phyloP scores from a whole-genome alignment of 2,797 vertebrate species.

The Epinephelus coioides region DNA sequence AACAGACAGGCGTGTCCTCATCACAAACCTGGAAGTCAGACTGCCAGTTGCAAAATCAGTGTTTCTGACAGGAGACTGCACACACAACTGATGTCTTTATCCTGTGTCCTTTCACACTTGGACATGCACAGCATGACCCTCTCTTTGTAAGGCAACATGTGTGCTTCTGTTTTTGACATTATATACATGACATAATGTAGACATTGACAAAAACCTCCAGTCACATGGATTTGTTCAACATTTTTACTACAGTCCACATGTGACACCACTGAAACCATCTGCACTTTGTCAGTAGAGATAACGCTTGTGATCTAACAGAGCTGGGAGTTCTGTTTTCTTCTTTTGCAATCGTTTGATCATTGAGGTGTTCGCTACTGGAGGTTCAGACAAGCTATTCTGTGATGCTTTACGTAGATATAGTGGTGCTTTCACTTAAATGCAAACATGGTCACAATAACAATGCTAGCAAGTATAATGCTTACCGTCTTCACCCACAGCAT shows the following conservation, averaged over 20 bases:
- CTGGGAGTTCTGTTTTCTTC: neutral
- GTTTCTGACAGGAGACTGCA: constrained; percentile 71
- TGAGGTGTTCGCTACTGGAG: neutral
- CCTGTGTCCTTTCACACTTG: constrained; percentile 59
- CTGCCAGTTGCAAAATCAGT: constrained; percentile 33
- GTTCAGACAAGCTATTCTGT: neutral
- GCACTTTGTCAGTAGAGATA: neutral
- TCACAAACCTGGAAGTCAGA: constrained; percentile 41
- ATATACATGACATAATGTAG: constrained; percentile 39
- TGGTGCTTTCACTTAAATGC: neutral
- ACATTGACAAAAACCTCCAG: constrained; percentile 8
- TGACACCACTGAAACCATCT: constrained; percentile 3
- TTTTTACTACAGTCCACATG: neutral
- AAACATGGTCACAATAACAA: neutral
- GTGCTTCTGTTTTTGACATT: constrained; percentile 77
- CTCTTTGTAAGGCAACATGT: constrained; percentile 32
- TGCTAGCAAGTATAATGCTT: neutral
- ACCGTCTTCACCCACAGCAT: neutral
- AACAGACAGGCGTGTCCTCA: neutral
- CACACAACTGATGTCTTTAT: constrained; percentile 56
- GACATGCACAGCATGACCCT: constrained; percentile 66
- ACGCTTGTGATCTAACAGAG: neutral
- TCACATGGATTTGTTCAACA: constrained; percentile 25
- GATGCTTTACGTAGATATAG: neutral
- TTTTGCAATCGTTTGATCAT: neutral